Percentiles rank a stretch among this genome's conserved stretches.
Conservation (phyloP, 2,888 invertebrate genomes). For the Malthinus seriepunctatus region DNA sequence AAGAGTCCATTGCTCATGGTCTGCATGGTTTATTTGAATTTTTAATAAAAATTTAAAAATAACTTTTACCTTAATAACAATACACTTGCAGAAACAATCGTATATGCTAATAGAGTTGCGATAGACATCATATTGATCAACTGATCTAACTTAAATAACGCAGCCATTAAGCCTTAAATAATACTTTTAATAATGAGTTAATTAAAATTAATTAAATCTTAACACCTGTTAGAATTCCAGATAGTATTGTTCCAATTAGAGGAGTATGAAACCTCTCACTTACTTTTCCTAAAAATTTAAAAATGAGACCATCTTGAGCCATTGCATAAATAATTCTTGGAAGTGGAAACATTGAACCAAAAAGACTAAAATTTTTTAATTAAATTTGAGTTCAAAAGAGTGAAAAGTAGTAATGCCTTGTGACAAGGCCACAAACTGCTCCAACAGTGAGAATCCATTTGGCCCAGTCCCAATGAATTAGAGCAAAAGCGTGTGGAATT, state of each 20-base stretch:
- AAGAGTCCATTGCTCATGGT: no score
- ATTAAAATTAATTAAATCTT: background rate
- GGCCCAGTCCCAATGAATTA: slow-evolving; percentile 75
- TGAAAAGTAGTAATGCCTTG: slow-evolving; percentile 61
- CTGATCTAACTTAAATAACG: slow-evolving; percentile 70
- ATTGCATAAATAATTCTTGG: slow-evolving; percentile 89
- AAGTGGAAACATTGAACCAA: slow-evolving; percentile 85
- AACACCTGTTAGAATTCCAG: slow-evolving; percentile 73
- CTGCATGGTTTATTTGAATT: no score
- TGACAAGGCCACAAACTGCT: slow-evolving; percentile 82
- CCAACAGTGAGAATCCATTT: slow-evolving; percentile 84
- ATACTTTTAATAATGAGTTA: slow-evolving; percentile 1
- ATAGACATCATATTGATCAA: slow-evolving; percentile 83
- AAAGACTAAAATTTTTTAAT: slow-evolving; percentile 59
- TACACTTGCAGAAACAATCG: slow-evolving; percentile 75
- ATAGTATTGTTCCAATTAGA: slow-evolving; percentile 72
- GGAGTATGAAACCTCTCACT: slow-evolving; percentile 78
- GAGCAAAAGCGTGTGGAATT: slow-evolving; percentile 76
- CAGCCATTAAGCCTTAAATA: slow-evolving; percentile 63
- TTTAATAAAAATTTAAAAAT: background rate
- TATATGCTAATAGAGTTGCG: slow-evolving; percentile 72
- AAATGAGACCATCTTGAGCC: slow-evolving; percentile 84
- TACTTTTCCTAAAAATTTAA: slow-evolving; percentile 73
- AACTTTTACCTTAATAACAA: slow-evolving; percentile 65
- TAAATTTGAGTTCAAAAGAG: slow-evolving; percentile 1